Conservation (phyloP, 2,113 vertebrate species). For the Clarias magur region DNA sequence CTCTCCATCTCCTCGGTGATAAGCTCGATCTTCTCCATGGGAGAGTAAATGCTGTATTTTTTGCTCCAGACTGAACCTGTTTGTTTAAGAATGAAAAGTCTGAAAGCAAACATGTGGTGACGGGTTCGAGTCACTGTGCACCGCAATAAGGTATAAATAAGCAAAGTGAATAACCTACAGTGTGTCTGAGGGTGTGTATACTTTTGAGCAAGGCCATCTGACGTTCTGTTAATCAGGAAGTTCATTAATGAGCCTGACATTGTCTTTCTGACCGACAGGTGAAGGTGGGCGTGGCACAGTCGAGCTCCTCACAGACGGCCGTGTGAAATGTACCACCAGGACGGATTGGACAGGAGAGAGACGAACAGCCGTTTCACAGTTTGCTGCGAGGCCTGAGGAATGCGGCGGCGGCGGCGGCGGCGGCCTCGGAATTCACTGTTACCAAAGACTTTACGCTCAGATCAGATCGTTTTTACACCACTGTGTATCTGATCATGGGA, state of each 20-base stretch:
- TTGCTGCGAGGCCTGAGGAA: constrained; percentile 74
- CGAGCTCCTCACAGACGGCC: constrained; percentile 49
- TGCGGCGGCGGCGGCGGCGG: constrained; percentile 60
- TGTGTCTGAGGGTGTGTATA: not conserved
- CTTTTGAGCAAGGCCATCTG: not conserved
- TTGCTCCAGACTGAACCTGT: not conserved
- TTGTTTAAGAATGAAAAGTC: not conserved
- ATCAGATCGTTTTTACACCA: not conserved
- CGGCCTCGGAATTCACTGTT: constrained; percentile 47
- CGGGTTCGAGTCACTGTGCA: not conserved
- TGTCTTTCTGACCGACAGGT: not conserved
- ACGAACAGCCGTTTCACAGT: constrained; percentile 75
- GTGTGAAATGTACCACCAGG: constrained; percentile 74
- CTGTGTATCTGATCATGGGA: not conserved
- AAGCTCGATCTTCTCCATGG: not conserved
- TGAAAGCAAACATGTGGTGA: not conserved
- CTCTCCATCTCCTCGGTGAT: not conserved
- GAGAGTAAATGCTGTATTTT: too few species aligned
- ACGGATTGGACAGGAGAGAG: constrained; percentile 65
- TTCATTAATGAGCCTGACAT: not conserved
- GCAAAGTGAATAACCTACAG: not conserved
- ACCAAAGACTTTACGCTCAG: not conserved
- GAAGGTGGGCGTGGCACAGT: not conserved
- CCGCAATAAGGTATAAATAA: not conserved
- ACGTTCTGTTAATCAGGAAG: not conserved